A percentile compares a stretch with the other conserved stretches of the same genome.
phyloP scores from a whole-genome alignment of 92 coral and sea anemone genomes.

The Micromussa lordhowensis region DNA sequence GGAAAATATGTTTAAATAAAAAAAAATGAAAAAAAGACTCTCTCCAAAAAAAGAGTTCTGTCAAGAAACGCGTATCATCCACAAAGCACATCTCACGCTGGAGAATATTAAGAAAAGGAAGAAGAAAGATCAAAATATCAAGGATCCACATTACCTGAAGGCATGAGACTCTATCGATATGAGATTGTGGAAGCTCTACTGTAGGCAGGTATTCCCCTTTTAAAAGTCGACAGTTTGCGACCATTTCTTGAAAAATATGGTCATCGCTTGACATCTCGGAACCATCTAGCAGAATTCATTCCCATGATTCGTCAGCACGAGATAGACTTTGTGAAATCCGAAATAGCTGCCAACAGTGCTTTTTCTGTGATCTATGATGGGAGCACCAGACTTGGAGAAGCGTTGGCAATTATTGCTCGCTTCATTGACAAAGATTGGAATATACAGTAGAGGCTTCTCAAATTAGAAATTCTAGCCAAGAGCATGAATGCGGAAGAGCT shows the following conservation, averaged over 20 bases:
- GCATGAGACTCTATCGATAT: slow-evolving; percentile 68
- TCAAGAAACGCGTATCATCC: too few species aligned
- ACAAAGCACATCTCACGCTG: neutral
- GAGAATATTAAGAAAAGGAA: slow-evolving; percentile 28
- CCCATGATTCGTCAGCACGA: slow-evolving; percentile 65
- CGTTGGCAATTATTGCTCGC: slow-evolving; percentile 66
- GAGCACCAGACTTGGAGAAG: slow-evolving; percentile 74
- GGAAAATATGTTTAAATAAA: too few species aligned
- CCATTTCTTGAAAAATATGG: slow-evolving; percentile 72
- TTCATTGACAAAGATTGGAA: slow-evolving; percentile 59
- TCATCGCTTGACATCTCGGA: slow-evolving; percentile 67
- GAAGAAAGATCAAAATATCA: slow-evolving; percentile 52
- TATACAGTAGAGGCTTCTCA: slow-evolving; percentile 70
- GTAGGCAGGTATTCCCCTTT: slow-evolving; percentile 55
- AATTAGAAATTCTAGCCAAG: slow-evolving; percentile 65
- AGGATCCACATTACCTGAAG: slow-evolving; percentile 74
- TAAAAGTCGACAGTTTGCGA: slow-evolving; percentile 68
- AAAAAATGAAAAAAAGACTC: too few species aligned
- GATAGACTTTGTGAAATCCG: slow-evolving; percentile 42
- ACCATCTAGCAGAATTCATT: slow-evolving; percentile 66
- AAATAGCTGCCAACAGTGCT: slow-evolving; percentile 38
- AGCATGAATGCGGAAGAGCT: slow-evolving; percentile 59
- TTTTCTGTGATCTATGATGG: slow-evolving; percentile 79
- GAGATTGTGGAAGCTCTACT: slow-evolving; percentile 67
- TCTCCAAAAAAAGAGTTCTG: too few species aligned